Percentiles rank a stretch among this genome's conserved stretches.
Evolutionary conservation across 2,888 invertebrate genomes (phyloP).

Genomic region (Pristionchus exspectatus): DNA sequence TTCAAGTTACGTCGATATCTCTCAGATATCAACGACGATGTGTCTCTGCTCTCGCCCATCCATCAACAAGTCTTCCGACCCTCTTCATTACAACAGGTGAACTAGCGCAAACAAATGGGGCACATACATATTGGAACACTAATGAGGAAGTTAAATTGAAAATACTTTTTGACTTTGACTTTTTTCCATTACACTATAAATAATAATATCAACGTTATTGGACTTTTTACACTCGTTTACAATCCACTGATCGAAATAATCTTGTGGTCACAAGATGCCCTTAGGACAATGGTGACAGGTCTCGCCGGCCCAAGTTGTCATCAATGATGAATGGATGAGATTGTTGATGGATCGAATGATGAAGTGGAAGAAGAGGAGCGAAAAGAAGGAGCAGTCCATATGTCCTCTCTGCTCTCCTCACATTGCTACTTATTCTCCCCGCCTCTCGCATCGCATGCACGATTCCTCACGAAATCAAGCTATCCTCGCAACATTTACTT

Average conservation of each 20-base stretch:
- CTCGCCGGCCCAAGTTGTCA: neutral
- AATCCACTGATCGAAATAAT: neutral
- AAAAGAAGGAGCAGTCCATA: slow-evolving; percentile 28
- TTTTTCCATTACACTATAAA: no score
- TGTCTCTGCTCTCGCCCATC: slow-evolving; percentile 69
- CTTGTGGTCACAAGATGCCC: neutral
- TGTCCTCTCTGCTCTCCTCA: slow-evolving; percentile 41
- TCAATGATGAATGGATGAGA: slow-evolving; percentile 38
- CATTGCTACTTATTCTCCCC: slow-evolving; percentile 33
- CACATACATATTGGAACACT: neutral
- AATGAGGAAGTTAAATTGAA: neutral
- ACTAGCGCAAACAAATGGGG: neutral
- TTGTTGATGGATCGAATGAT: slow-evolving; percentile 46
- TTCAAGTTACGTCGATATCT: neutral
- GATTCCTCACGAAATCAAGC: neutral
- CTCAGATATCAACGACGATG: slow-evolving; percentile 59
- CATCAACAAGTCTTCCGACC: slow-evolving; percentile 69
- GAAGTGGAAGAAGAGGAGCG: slow-evolving; percentile 1
- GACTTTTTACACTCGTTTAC: neutral
- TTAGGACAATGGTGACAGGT: neutral
- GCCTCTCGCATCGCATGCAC: neutral
- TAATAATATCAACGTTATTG: no score
- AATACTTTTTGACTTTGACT: neutral
- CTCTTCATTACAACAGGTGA: slow-evolving; percentile 69
- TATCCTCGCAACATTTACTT: neutral